phyloP scores from a whole-genome alignment of 2,113 vertebrate genomes.

The Chitala chitala region DNA sequence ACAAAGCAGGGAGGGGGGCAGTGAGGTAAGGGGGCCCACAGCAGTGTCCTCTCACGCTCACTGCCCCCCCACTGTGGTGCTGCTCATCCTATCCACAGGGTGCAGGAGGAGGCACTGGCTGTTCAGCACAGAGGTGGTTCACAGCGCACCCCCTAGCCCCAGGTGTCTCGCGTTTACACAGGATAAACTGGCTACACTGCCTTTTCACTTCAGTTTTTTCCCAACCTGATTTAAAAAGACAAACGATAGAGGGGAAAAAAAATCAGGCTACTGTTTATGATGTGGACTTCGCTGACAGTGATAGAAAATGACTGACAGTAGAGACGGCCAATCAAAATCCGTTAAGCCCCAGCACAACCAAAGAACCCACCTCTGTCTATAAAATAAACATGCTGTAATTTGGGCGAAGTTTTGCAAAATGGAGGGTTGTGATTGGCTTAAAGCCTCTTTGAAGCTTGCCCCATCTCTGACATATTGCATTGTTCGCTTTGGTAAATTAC shows the following conservation, averaged over 20 bases:
- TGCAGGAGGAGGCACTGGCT: neutral
- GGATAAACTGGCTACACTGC: neutral
- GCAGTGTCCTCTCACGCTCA: neutral
- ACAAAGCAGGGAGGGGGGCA: neutral
- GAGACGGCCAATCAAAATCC: slow-evolving; percentile 18
- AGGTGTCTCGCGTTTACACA: slow-evolving; percentile 8
- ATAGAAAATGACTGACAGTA: neutral
- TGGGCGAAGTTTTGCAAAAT: slow-evolving; percentile 13
- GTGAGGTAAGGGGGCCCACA: too few relatives aligned
- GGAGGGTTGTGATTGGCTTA: slow-evolving; percentile 24
- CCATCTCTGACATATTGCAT: slow-evolving; percentile 26
- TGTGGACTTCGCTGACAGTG: neutral
- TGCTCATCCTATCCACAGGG: neutral
- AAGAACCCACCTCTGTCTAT: slow-evolving; percentile 38
- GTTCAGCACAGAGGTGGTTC: neutral
- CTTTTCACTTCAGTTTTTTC: neutral
- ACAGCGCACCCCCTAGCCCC: slow-evolving; percentile 15
- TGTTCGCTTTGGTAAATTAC: slow-evolving; percentile 27
- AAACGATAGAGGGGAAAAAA: neutral
- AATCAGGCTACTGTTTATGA: neutral
- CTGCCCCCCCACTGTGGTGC: neutral
- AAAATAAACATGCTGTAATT: slow-evolving; percentile 19
- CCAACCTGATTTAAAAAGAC: neutral
- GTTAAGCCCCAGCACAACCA: slow-evolving; percentile 28
- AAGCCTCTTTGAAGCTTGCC: slow-evolving; percentile 4